Base-by-base conservation (phyloP, 37 sponge, comb jelly and placozoan species). In the Mnemiopsis leidyi region DNA sequence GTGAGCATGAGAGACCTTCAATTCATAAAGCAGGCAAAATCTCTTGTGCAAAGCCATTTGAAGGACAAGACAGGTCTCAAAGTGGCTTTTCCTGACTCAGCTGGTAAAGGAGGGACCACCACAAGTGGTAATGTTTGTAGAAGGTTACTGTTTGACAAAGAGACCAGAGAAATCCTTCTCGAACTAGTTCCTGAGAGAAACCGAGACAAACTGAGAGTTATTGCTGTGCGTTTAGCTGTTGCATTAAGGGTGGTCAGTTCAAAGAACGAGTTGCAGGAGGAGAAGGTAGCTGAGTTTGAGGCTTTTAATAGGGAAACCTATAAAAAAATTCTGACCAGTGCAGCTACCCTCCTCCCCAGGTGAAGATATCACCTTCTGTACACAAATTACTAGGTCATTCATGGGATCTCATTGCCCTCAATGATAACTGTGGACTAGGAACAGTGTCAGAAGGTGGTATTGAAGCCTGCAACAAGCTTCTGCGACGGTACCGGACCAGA, bases 391-490 rank as follows among this genome's bases (percentile, higher is more conserved):
- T 71, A 25, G 75, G n/a, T 71, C 75, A 71, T 28, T n/a, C 75
- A 5, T 28, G 30, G 30, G 75, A 71, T 7, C 30, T 71, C 20
- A 18, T 71, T 5, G 23, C 5, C n/a, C 26, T 29, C n/a, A 71
- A 71, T 28, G 30, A 71, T 7, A 28, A 28, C 26, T 5, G 23
- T 3, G 75, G 21, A 23, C 31, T 71, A 7, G 75, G 75, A 7
- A 71, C 5, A 3, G 30, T 71, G 30, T n/a, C 30, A 23, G 75
- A 71, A 25, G 75, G 75, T n/a, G 75, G 75, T 23, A n/a, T 71
- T 24, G 75, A 71, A 28, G 75, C 75, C 31, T 71, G 75, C 23
- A 71, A 71, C 75, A 71, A 71, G 75, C 23, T 71, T 7, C 75
- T 71, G 30, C 75, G 75, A 5, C 75, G 75, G 7, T 71, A 71